Conservation (phyloP, 2,797 vertebrate species). For the Diglossa cyanea region DNA sequence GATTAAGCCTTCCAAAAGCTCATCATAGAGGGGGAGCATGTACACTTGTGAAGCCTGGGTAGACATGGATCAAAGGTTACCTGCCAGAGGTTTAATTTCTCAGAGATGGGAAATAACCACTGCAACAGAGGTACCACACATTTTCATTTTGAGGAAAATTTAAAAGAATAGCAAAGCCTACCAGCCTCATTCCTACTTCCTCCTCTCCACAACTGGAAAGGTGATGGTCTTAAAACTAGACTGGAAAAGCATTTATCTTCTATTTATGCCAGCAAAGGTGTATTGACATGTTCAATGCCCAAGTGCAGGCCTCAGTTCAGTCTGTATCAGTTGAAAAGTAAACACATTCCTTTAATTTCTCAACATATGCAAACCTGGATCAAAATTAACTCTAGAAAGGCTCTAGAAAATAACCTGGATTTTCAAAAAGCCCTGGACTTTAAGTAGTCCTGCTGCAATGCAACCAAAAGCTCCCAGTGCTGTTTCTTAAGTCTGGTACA, state of each 20-base stretch:
- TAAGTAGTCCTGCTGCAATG: background rate
- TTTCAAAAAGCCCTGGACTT: background rate
- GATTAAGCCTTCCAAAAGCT: background rate
- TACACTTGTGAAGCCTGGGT: background rate
- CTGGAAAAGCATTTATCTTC: background rate
- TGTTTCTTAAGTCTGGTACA: background rate
- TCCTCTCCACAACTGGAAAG: background rate
- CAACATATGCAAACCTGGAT: background rate
- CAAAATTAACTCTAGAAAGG: background rate
- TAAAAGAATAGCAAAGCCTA: background rate
- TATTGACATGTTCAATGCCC: background rate
- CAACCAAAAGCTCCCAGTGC: background rate
- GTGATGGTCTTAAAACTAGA: background rate
- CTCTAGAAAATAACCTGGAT: background rate
- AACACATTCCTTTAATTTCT: background rate
- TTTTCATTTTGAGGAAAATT: background rate
- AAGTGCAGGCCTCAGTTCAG: background rate
- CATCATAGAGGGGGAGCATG: background rate
- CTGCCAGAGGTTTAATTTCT: background rate
- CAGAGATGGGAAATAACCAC: background rate
- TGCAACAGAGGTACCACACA: background rate
- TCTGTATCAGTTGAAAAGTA: background rate
- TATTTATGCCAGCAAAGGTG: background rate
- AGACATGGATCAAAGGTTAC: background rate
- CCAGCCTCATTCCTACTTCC: background rate